Percentiles rank a stretch among this genome's conserved stretches.
Evolutionary conservation across 2,113 vertebrate genomes (phyloP).

Genomic region (Hystrix cristata): DNA sequence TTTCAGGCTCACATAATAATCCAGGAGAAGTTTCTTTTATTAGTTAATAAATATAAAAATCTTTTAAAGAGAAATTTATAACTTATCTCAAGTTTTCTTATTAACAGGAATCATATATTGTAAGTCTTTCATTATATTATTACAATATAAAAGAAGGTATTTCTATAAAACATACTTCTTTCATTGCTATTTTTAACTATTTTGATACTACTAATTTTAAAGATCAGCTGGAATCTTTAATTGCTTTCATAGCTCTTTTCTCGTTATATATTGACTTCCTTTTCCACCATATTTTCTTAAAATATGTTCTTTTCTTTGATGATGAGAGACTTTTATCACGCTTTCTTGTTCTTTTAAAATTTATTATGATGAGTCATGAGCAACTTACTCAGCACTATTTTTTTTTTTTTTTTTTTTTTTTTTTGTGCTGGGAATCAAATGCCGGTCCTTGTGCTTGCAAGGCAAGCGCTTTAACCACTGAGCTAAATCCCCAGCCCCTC

Average conservation of each 20-base stretch:
- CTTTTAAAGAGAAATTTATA: background rate
- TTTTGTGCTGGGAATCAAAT: background rate
- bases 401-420: too few species aligned
- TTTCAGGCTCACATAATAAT: background rate
- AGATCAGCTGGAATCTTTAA: background rate
- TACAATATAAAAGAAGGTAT: background rate
- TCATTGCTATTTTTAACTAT: background rate
- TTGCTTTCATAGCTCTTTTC: background rate
- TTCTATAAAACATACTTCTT: background rate
- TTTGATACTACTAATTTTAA: conserved; percentile 19
- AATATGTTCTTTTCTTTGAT: background rate
- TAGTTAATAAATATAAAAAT: conserved; percentile 55
- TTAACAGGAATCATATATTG: background rate
- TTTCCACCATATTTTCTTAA: background rate
- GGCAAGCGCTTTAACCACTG: too few species aligned
- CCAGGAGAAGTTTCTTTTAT: background rate
- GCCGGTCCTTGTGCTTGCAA: too few species aligned
- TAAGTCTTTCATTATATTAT: background rate
- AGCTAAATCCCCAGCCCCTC: too few species aligned
- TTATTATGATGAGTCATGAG: background rate
- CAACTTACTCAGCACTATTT: background rate
- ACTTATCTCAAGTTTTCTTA: background rate
- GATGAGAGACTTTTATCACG: background rate
- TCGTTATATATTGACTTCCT: background rate
- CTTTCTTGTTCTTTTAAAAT: conserved; percentile 19